These are phyloP conservation scores for Cyprinodon tularosa DNA, from an alignment of 2,113 vertebrate genomes.

Conservation along the genomic window DNA sequence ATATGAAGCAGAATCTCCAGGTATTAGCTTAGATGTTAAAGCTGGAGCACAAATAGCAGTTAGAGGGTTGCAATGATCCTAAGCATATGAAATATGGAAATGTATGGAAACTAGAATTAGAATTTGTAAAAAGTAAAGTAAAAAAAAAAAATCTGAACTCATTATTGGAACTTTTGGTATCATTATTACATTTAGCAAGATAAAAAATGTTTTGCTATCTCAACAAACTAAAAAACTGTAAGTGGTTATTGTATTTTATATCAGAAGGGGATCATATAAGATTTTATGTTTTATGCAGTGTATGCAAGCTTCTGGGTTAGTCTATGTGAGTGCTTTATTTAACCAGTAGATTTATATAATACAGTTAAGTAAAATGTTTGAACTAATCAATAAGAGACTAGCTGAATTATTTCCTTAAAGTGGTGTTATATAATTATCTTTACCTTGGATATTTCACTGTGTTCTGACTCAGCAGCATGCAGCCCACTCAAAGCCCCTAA, in stretches of 20 bases:
- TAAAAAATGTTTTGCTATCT: not conserved
- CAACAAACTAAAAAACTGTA: not conserved
- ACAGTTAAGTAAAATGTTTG: not conserved
- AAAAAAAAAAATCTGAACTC: not conserved
- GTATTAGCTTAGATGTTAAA: no score
- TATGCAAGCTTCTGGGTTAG: not conserved
- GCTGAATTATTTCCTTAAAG: not conserved
- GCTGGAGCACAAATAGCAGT: no score
- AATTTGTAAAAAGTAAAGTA: no score
- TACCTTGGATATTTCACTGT: not conserved
- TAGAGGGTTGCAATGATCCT: no score
- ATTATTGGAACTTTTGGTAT: no score
- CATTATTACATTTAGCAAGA: no score
- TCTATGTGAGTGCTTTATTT: not conserved
- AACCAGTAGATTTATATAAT: not conserved
- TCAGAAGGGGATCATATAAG: not conserved
- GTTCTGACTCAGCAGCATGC: conserved; percentile 12
- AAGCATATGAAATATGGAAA: not conserved
- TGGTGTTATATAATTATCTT: not conserved
- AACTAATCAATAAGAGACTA: not conserved
- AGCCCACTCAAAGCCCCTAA: conserved; percentile 6
- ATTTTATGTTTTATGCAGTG: not conserved
- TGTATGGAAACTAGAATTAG: not conserved
- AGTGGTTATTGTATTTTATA: not conserved
- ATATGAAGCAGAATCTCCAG: no score